These are phyloP conservation scores for Hypothenemus hampei DNA, from an alignment of 1,140 invertebrate species.

Conservation along the genomic window DNA sequence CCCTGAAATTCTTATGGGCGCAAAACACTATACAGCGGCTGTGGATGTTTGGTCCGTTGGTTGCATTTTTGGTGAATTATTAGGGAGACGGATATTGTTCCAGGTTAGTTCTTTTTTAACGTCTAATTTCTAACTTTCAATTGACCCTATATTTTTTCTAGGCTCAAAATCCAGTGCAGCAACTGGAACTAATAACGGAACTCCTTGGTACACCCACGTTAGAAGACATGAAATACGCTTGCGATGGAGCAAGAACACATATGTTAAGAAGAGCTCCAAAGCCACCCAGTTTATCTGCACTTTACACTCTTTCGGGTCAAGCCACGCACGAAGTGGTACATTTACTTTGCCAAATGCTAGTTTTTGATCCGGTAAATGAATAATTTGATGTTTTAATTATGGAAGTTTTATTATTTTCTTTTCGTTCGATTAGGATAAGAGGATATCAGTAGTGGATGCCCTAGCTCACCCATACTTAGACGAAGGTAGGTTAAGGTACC, in stretches of 20 bases:
- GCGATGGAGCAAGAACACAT: conserved; percentile 90
- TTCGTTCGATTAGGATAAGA: conserved; percentile 74
- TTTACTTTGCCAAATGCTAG: conserved; percentile 95
- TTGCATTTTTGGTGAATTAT: conserved; percentile 97
- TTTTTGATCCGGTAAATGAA: conserved; percentile 96
- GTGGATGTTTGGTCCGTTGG: conserved; percentile 99
- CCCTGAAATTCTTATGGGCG: conserved; percentile 97
- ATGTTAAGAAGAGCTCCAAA: conserved; percentile 86
- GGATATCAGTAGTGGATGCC: conserved; percentile 91
- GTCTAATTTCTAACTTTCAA: background rate
- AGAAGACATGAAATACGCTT: conserved; percentile 94
- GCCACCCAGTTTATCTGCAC: conserved; percentile 79
- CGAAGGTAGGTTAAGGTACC: conserved; percentile 94
- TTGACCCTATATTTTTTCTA: conserved; percentile 10
- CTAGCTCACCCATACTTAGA: conserved; percentile 95
- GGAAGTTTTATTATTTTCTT: background rate
- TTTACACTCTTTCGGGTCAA: conserved; percentile 88
- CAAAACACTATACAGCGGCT: conserved; percentile 92
- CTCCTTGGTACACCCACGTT: conserved; percentile 92
- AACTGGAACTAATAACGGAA: conserved; percentile 96
- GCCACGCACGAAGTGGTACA: conserved; percentile 97
- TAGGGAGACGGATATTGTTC: conserved; percentile 93
- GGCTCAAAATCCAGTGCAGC: conserved; percentile 49
- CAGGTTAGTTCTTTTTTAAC: conserved; percentile 50
- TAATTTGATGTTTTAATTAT: conserved; percentile 31